Conservation (phyloP, 1,140 invertebrate genomes). For the Penaeus chinensis region DNA sequence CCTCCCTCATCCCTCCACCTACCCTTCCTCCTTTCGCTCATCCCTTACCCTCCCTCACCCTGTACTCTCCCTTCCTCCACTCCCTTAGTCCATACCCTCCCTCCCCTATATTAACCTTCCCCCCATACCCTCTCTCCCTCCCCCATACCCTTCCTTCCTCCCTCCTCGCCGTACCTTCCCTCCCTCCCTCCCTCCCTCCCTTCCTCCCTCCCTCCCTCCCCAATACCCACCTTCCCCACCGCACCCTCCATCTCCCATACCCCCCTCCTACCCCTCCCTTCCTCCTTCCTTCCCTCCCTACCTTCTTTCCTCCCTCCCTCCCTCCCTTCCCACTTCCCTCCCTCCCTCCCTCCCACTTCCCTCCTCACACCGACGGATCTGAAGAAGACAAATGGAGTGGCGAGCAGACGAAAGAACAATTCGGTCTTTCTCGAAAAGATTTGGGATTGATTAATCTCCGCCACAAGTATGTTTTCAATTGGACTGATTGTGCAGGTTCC, state of each 20-base stretch:
- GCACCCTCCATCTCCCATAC: neutral
- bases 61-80: neutral
- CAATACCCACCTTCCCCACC: neutral
- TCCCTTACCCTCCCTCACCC: neutral
- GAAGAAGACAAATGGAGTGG: slow-evolving; percentile 59
- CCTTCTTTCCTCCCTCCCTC: neutral
- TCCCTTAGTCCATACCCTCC: neutral
- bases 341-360: slow-evolving; percentile 5
- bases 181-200: neutral
- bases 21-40: neutral
- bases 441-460: slow-evolving; percentile 56
- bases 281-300: neutral
- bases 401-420: slow-evolving; percentile 59
- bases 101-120: neutral
- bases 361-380: slow-evolving; percentile 18
- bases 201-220: neutral
- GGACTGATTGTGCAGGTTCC: slow-evolving; percentile 51
- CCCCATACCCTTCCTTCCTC: neutral
- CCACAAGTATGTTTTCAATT: slow-evolving; percentile 56
- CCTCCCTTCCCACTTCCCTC: neutral
- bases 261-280: neutral
- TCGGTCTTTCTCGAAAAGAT: slow-evolving; percentile 49
- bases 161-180: neutral
- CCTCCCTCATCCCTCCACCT: too few species aligned
- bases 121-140: neutral